Percentiles rank a stretch among this genome's conserved stretches.
These are phyloP conservation scores for Homarus gammarus DNA, from an alignment of 2,888 invertebrate species.

Conservation along the genomic window DNA sequence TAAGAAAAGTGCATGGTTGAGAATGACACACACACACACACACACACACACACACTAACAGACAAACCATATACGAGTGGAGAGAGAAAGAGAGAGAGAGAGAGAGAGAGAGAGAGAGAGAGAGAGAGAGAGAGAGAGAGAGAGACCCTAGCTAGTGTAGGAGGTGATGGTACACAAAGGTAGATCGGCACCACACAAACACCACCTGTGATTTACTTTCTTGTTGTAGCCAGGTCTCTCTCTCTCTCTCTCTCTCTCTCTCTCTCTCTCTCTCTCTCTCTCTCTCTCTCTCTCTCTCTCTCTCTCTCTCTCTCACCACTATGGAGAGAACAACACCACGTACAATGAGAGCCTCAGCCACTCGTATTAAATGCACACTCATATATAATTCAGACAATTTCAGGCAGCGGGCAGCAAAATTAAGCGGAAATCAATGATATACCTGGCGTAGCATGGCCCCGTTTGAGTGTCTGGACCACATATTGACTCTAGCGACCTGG, in stretches of 20 bases:
- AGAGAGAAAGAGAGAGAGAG: too few species aligned
- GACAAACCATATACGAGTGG: background rate
- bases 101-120: too few species aligned
- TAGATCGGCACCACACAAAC: too few species aligned
- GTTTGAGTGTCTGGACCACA: background rate
- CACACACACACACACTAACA: background rate
- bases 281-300: background rate
- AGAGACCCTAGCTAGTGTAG: too few species aligned
- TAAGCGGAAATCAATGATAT: slow-evolving; percentile 30
- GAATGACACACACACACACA: background rate
- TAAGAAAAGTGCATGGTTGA: too few species aligned
- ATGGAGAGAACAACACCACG: background rate
- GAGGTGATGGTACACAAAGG: too few species aligned
- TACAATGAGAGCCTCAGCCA: background rate
- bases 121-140: too few species aligned
- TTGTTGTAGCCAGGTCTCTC: too few species aligned
- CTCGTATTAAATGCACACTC: slow-evolving; percentile 20
- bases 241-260: background rate
- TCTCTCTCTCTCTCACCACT: background rate
- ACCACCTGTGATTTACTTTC: too few species aligned
- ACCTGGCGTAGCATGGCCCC: background rate
- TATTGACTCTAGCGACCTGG: background rate
- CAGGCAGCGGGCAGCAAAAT: slow-evolving; percentile 22
- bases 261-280: slow-evolving; percentile 15
- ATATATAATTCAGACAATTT: slow-evolving; percentile 43